Conservation (phyloP, 2,888 invertebrate genomes). For the Atethmia centrago region DNA sequence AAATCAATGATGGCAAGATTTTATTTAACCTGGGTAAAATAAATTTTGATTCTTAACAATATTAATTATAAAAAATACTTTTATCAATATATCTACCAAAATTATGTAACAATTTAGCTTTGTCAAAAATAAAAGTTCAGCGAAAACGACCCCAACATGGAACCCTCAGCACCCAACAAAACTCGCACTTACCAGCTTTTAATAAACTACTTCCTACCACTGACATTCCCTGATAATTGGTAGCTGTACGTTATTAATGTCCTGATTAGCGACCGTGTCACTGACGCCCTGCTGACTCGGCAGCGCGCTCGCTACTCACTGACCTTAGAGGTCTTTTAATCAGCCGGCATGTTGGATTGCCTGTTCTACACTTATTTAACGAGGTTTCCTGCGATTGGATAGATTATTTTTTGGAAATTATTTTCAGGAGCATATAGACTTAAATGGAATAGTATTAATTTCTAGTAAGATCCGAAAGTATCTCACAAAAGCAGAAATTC, state of each 20-base stretch:
- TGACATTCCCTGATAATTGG: conserved; percentile 9
- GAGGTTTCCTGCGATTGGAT: conserved; percentile 5
- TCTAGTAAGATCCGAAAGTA: no score
- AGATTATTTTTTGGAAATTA: neutral
- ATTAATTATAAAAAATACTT: no score
- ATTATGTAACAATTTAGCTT: neutral
- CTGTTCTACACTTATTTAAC: neutral
- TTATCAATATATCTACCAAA: neutral
- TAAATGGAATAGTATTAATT: neutral
- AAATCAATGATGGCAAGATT: neutral
- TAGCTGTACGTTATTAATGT: conserved; percentile 23
- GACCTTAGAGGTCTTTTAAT: conserved; percentile 32
- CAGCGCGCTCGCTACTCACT: conserved; percentile 9
- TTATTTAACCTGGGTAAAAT: no score
- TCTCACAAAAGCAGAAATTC: neutral
- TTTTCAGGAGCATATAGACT: neutral
- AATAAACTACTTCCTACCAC: neutral
- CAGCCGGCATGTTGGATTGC: conserved; percentile 25
- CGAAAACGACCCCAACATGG: neutral
- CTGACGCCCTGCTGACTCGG: conserved; percentile 20
- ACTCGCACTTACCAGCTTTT: neutral
- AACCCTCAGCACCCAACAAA: neutral
- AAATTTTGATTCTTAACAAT: no score
- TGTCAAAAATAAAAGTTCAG: neutral
- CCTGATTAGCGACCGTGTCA: conserved; percentile 11